Percentiles rank a stretch among this genome's conserved stretches.
phyloP scores from a whole-genome alignment of 2,113 vertebrate genomes.

The Neodontobutis hainanensis region DNA sequence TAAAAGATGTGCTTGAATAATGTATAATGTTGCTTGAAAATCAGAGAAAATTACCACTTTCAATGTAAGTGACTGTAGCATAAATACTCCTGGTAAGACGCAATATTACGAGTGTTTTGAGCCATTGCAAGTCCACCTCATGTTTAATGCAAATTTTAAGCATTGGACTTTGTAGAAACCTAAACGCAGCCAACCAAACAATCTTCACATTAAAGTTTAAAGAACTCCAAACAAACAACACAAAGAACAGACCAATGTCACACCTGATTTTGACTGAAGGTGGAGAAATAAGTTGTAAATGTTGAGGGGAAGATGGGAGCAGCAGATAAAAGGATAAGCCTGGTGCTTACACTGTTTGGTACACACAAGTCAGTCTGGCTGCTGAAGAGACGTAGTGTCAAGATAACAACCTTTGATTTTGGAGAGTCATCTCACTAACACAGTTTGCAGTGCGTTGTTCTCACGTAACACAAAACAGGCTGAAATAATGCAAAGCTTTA shows the following conservation, averaged over 20 bases:
- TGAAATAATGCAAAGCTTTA: constrained; percentile 8
- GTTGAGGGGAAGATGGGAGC: constrained; percentile 4
- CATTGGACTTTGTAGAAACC: constrained; percentile 19
- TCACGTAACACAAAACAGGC: constrained; percentile 22
- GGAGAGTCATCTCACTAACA: neutral
- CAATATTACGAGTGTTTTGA: constrained; percentile 36
- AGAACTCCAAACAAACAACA: constrained; percentile 10
- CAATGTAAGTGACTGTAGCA: constrained; percentile 52
- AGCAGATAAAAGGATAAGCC: constrained; percentile 56
- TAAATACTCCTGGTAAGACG: constrained; percentile 24
- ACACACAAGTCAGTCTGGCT: constrained; percentile 34
- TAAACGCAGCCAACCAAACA: constrained; percentile 6
- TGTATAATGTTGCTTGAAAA: constrained; percentile 18
- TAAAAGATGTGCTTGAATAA: constrained; percentile 18
- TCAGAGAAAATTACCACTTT: constrained; percentile 36
- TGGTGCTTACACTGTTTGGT: constrained; percentile 44
- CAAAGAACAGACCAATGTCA: constrained; percentile 24
- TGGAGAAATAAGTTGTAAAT: constrained; percentile 10
- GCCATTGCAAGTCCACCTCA: constrained; percentile 25
- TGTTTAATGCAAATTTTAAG: constrained; percentile 56
- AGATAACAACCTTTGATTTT: constrained; percentile 60
- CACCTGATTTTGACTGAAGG: constrained; percentile 24
- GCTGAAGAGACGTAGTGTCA: constrained; percentile 36
- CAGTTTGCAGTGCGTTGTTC: constrained; percentile 16
- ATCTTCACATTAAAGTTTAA: constrained; percentile 27